These are phyloP conservation scores for Prionailurus viverrinus DNA, from an alignment of 2,113 vertebrate species.

Conservation along the genomic window DNA sequence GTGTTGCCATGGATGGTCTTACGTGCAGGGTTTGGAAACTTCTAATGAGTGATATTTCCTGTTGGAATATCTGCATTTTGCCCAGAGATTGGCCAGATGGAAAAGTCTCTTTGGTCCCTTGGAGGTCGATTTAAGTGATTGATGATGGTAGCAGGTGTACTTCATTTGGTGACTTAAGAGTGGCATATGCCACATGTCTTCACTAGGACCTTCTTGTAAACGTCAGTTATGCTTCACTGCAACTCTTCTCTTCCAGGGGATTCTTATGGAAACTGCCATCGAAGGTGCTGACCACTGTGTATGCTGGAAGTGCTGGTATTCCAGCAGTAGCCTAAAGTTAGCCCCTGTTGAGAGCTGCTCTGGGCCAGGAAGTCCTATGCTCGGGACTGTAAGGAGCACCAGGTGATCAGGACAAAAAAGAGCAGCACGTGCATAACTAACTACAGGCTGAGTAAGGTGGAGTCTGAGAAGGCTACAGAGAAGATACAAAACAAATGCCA, in stretches of 20 bases:
- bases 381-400: neutral
- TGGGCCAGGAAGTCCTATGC: neutral
- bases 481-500: neutral
- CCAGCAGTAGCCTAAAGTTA: neutral
- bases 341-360: neutral
- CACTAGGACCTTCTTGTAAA: constrained; percentile 11
- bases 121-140: neutral
- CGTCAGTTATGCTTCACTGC: neutral
- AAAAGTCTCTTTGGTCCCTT: neutral
- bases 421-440: neutral
- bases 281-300: neutral
- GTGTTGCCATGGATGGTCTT: neutral
- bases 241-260: constrained; percentile 6
- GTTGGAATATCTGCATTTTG: constrained; percentile 46
- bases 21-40: constrained; percentile 32
- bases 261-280: neutral
- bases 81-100: neutral
- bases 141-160: constrained; percentile 18
- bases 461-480: neutral
- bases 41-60: constrained; percentile 21
- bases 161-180: constrained; percentile 40
- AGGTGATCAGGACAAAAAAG: constrained; percentile 28
- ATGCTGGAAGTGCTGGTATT: neutral
- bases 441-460: neutral
- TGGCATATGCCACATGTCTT: neutral